A percentile compares a stretch with the other conserved stretches of the same genome.
Evolutionary conservation across 2,797 vertebrate genomes (phyloP).

Genomic region (Platyrinchus mystaceus): DNA sequence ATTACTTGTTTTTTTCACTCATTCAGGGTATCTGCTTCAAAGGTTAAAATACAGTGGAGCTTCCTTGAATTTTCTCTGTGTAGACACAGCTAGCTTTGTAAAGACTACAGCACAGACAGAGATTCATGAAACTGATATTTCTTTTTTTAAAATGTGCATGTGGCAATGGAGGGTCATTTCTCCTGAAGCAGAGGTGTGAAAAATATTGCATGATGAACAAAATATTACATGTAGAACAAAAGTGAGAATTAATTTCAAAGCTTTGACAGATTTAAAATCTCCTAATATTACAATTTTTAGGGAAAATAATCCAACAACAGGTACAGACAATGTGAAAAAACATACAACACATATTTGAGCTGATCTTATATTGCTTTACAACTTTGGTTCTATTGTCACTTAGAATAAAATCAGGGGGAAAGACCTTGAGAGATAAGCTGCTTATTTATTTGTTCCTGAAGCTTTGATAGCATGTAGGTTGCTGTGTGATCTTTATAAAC

Average conservation of each 20-base stretch:
- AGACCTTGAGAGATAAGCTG: conserved; percentile 54
- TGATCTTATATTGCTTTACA: conserved; percentile 37
- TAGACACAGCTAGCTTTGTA: not conserved
- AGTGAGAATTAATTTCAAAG: conserved; percentile 34
- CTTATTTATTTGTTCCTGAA: conserved; percentile 67
- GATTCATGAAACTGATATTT: not conserved
- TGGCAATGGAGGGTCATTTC: not conserved
- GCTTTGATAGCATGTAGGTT: conserved; percentile 58
- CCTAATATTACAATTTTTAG: not conserved
- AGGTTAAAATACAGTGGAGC: conserved; percentile 35
- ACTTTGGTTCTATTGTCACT: conserved; percentile 47
- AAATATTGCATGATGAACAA: not conserved
- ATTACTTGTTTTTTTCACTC: conserved; percentile 2
- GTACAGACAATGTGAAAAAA: conserved; percentile 50
- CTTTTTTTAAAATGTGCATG: not conserved
- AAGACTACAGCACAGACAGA: not conserved
- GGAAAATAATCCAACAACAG: conserved; percentile 12
- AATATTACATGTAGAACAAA: not conserved
- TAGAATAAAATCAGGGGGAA: conserved; percentile 59
- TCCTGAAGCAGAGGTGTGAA: conserved; percentile 20
- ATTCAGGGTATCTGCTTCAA: not conserved
- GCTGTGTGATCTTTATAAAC: conserved; percentile 68
- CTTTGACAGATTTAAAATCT: not conserved
- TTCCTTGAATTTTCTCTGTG: conserved; percentile 8
- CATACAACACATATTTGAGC: not conserved